A percentile compares a stretch with the other conserved stretches of the same genome.
Conservation (phyloP, 2,888 invertebrate genomes). For the Physocephala rufipes region DNA sequence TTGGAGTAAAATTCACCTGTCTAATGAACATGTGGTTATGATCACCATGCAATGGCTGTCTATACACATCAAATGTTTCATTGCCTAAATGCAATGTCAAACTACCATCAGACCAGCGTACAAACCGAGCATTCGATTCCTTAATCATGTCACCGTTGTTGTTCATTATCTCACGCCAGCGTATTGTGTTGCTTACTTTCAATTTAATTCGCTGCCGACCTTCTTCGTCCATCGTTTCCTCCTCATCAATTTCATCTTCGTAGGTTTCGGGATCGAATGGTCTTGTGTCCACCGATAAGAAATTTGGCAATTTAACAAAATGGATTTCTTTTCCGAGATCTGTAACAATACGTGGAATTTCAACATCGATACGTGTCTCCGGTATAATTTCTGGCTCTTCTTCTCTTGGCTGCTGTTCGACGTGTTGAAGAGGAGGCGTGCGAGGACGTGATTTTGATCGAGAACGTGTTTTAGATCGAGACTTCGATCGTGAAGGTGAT, state of each 20-base stretch:
- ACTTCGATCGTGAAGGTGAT: slow-evolving; percentile 50
- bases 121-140: slow-evolving; percentile 94
- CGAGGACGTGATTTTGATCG: slow-evolving; percentile 56
- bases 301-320: slow-evolving; percentile 97
- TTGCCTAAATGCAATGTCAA: slow-evolving; percentile 96
- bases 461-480: slow-evolving; percentile 51
- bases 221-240: slow-evolving; percentile 97
- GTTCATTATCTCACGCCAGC: slow-evolving; percentile 89
- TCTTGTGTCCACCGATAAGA: slow-evolving; percentile 95
- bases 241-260: slow-evolving; percentile 99
- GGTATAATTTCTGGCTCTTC: slow-evolving; percentile 84
- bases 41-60: slow-evolving; percentile 92
- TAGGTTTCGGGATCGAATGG: slow-evolving; percentile 95
- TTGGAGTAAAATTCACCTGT: slow-evolving; percentile 68
- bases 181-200: slow-evolving; percentile 96
- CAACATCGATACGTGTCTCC: slow-evolving; percentile 95
- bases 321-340: slow-evolving; percentile 92
- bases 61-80: slow-evolving; percentile 98
- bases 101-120: slow-evolving; percentile 98
- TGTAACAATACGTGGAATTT: slow-evolving; percentile 94
- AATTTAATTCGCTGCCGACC: slow-evolving; percentile 85
- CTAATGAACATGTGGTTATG: slow-evolving; percentile 98
- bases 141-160: slow-evolving; percentile 82
- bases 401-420: slow-evolving; percentile 49
- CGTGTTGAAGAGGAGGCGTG: slow-evolving; percentile 52